Percentiles rank a stretch among this genome's conserved stretches.
These are phyloP conservation scores for Lampris incognitus DNA, from an alignment of 2,113 vertebrate species.

Conservation along the genomic window DNA sequence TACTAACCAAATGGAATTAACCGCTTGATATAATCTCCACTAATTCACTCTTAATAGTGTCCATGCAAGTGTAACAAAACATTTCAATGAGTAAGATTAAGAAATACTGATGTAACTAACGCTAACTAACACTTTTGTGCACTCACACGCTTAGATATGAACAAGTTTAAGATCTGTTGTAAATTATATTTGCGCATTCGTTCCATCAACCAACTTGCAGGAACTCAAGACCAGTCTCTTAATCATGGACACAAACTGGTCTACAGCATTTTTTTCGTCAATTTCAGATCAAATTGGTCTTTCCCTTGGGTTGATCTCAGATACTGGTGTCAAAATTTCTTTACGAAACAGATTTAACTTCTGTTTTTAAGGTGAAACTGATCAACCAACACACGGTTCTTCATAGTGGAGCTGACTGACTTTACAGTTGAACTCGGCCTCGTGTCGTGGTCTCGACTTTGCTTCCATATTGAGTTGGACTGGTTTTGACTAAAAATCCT, in stretches of 20 bases:
- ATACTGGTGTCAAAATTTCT: not conserved
- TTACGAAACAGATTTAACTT: slow-evolving; percentile 6
- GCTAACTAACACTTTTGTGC: slow-evolving; percentile 16
- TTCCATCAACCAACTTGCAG: slow-evolving; percentile 28
- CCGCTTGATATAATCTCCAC: not conserved
- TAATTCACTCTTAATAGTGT: slow-evolving; percentile 24
- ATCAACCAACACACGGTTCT: not conserved
- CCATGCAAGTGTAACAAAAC: not conserved
- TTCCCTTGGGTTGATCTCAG: not conserved
- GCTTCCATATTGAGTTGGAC: not conserved
- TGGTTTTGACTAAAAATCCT: no score
- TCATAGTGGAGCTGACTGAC: not conserved
- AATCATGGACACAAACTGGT: not conserved
- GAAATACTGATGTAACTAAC: slow-evolving; percentile 9
- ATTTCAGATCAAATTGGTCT: not conserved
- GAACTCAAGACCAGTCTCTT: slow-evolving; percentile 10
- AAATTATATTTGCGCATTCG: slow-evolving; percentile 21
- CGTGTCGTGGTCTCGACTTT: not conserved
- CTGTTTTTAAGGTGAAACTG: no score
- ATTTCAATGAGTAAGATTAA: not conserved
- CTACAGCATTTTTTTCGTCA: not conserved
- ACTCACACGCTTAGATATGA: not conserved
- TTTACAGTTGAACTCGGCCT: not conserved
- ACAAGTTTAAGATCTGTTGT: slow-evolving; percentile 19
- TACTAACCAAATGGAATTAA: slow-evolving; percentile 7